Evolutionary conservation across 1,140 invertebrate genomes (phyloP).

Genomic region (Rhagoletis zephyria): DNA sequence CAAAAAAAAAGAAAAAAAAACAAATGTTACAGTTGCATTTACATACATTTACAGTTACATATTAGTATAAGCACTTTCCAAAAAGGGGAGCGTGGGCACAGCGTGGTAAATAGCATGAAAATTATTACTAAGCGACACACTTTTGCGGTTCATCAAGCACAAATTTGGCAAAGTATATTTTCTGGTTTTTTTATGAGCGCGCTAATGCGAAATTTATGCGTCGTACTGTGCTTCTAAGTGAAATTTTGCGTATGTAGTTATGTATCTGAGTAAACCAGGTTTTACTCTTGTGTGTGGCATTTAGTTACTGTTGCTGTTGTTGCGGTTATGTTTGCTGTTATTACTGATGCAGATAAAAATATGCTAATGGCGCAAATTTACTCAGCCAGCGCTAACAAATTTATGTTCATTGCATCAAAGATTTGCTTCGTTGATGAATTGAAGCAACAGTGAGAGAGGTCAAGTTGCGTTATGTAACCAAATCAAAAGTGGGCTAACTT

Average conservation of each 20-base stretch:
- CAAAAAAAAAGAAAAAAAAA: too few species aligned
- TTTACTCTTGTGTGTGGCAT: neutral
- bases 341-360: constrained; percentile 6
- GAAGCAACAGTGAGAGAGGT: too few species aligned
- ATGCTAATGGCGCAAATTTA: neutral
- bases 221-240: neutral
- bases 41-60: neutral
- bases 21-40: neutral
- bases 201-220: constrained; percentile 33
- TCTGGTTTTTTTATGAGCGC: neutral
- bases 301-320: neutral
- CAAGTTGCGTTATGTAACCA: too few species aligned
- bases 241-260: neutral
- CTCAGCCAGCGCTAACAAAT: neutral
- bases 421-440: neutral
- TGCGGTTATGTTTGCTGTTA: neutral
- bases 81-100: neutral
- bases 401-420: neutral
- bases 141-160: neutral
- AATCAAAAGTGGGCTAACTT: too few species aligned
- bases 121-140: neutral
- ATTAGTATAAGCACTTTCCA: neutral
- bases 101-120: neutral
- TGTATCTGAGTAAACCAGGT: neutral
- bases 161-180: neutral